A percentile compares a stretch with the other conserved stretches of the same genome.
Evolutionary conservation across 2,888 invertebrate species (phyloP).

Genomic region (Rhagonycha fulva): DNA sequence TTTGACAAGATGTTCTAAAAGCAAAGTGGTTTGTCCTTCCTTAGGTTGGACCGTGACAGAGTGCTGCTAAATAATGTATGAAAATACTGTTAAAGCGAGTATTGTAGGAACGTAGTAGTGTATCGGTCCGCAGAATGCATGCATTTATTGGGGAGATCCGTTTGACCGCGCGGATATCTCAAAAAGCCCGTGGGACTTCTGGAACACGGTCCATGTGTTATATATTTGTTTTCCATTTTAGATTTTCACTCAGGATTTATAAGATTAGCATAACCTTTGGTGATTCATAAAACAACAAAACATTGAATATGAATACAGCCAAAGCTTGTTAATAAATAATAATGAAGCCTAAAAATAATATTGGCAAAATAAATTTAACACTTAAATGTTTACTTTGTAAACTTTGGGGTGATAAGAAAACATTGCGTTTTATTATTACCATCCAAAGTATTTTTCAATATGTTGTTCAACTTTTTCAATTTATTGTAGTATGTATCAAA

Average conservation of each 20-base stretch:
- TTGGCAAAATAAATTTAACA: neutral
- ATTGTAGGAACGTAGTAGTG: constrained; percentile 29
- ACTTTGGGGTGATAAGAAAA: neutral
- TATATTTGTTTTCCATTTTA: constrained; percentile 34
- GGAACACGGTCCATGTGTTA: constrained; percentile 35
- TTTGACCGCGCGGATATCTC: constrained; percentile 35
- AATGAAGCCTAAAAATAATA: neutral
- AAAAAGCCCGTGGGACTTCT: constrained; percentile 38
- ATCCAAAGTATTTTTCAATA: neutral
- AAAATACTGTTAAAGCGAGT: constrained; percentile 35
- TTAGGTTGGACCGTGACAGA: constrained; percentile 41
- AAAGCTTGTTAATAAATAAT: neutral
- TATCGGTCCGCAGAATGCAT: constrained; percentile 33
- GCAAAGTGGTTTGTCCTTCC: constrained; percentile 39
- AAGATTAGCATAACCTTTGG: constrained; percentile 29
- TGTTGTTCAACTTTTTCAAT: too few species aligned
- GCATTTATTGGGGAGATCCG: constrained; percentile 35
- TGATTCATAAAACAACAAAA: constrained; percentile 26
- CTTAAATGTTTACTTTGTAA: neutral
- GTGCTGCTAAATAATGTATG: constrained; percentile 44
- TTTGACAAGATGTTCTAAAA: constrained; percentile 29
- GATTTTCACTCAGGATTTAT: constrained; percentile 34
- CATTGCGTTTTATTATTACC: neutral
- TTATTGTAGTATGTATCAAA: too few species aligned
- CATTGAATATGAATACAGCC: neutral